A percentile compares a stretch with the other conserved stretches of the same genome.
Conservation (phyloP, 2,888 invertebrate genomes). For the Agrotis exclamationis region DNA sequence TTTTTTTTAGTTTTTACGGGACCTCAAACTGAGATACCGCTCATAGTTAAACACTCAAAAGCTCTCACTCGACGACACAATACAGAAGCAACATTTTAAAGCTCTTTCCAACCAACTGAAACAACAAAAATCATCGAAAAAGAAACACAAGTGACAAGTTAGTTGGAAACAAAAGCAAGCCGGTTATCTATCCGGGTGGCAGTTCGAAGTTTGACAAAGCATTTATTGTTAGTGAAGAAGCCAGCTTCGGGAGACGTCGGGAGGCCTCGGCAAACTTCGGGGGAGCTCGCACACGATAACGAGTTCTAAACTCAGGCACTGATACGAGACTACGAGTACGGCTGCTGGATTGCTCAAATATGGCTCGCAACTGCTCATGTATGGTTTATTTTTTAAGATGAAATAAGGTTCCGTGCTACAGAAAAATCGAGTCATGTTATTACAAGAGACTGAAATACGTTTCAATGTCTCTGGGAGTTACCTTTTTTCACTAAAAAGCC, state of each 20-base stretch:
- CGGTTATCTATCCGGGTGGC: conserved; percentile 76
- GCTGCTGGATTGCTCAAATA: conserved; percentile 59
- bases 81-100: conserved; percentile 23
- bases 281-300: conserved; percentile 80
- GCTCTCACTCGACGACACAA: neutral
- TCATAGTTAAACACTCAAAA: neutral
- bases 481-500: too few relatives aligned
- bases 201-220: conserved; percentile 85
- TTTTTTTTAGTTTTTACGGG: too few relatives aligned
- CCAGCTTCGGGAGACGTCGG: conserved; percentile 64
- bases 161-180: conserved; percentile 80
- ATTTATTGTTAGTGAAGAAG: conserved; percentile 86
- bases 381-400: conserved; percentile 38
- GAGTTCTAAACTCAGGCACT: conserved; percentile 78
- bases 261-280: conserved; percentile 61
- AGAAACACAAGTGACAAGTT: conserved; percentile 71
- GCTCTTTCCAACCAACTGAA: conserved; percentile 33
- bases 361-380: conserved; percentile 56
- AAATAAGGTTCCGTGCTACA: neutral
- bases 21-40: neutral
- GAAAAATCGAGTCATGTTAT: neutral
- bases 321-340: conserved; percentile 59
- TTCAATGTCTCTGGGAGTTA: too few relatives aligned
- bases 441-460: neutral
- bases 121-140: conserved; percentile 62